These are phyloP conservation scores for Patagioenas fasciata DNA, from an alignment of 2,113 vertebrate species.

Conservation along the genomic window DNA sequence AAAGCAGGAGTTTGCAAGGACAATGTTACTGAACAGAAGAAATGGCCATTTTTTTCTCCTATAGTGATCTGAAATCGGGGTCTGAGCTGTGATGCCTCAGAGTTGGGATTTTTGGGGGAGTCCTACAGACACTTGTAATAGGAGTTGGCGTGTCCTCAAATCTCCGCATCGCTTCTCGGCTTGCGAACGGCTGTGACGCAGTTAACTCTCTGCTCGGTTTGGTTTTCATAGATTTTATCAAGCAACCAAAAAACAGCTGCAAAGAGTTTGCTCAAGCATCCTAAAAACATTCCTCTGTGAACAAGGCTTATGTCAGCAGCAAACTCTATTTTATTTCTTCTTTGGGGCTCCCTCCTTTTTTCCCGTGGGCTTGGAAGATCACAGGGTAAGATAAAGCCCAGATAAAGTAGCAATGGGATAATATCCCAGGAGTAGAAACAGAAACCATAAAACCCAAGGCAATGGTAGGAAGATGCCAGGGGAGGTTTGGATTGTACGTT, in stretches of 20 bases:
- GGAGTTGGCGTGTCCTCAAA: background rate
- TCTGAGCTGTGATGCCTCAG: background rate
- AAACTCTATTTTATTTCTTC: background rate
- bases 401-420: background rate
- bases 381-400: background rate
- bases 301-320: background rate
- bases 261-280: background rate
- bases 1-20: background rate
- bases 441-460: background rate
- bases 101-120: rapidly evolving
- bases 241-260: background rate
- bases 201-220: background rate
- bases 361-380: background rate
- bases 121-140: background rate
- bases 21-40: background rate
- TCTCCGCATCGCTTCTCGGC: background rate
- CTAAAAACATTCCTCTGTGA: background rate
- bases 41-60: background rate
- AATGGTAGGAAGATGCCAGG: too few species aligned
- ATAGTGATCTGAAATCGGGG: background rate
- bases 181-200: rapidly evolving
- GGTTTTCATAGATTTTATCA: background rate
- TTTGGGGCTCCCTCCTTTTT: background rate
- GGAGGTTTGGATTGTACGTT: too few species aligned
- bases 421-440: background rate